Conservation (phyloP, 2,113 vertebrate species). For the Poecilia latipinna region DNA sequence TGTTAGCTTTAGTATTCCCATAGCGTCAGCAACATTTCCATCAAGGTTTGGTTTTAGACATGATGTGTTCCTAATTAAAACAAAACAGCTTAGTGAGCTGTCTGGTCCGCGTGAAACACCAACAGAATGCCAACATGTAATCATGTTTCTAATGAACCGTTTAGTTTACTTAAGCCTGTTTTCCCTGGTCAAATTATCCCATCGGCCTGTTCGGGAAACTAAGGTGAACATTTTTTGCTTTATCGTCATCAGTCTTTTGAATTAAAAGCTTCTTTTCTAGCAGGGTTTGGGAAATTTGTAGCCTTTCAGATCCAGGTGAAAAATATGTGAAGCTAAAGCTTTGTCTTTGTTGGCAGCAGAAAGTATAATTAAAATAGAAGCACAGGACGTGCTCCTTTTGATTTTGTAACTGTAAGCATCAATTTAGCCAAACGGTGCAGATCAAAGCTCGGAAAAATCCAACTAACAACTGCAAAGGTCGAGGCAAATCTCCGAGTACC, state of each 20-base stretch:
- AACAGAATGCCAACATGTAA: conserved; percentile 40
- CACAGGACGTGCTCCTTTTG: background rate
- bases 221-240: conserved; percentile 31
- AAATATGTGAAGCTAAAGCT: conserved; percentile 18
- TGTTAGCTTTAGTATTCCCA: background rate
- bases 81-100: conserved; percentile 23
- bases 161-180: conserved; percentile 47
- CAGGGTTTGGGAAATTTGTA: background rate
- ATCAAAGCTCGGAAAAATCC: conserved; percentile 19
- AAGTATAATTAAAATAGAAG: conserved; percentile 7
- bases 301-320: background rate
- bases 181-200: conserved; percentile 48
- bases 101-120: conserved; percentile 26
- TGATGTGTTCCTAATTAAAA: conserved; percentile 17
- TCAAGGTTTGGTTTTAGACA: background rate
- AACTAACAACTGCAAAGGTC: conserved; percentile 3
- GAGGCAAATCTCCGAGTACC: conserved; percentile 21
- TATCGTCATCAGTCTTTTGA: conserved; percentile 11
- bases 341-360: background rate
- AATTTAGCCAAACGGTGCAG: conserved; percentile 7
- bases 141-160: conserved; percentile 53
- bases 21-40: background rate
- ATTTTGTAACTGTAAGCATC: conserved; percentile 26
- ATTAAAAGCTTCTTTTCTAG: conserved; percentile 5
- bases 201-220: conserved; percentile 25